Base-by-base conservation (phyloP, 2,888 invertebrate species). In the Stenichneumon culpator region DNA sequence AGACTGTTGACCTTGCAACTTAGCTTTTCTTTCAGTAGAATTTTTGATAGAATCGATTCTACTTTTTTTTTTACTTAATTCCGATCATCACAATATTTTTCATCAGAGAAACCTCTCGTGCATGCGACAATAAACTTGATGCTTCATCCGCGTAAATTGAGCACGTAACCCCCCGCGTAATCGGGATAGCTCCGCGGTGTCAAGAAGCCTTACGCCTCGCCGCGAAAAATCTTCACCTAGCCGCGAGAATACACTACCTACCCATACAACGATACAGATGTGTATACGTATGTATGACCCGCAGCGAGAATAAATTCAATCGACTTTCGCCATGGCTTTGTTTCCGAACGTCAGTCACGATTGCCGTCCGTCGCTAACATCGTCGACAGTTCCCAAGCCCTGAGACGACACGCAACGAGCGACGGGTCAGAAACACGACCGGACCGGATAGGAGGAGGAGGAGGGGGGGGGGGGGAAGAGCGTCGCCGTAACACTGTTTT, bases 291-390 rank as follows among this genome's bases (percentile, higher is more conserved):
- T 9, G 36, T 7, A 9, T 2, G 54, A 9, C 54, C 11, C 9
- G 6, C 16, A 63, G 36, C 36, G 28, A 28, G 25, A 32, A 3
- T 50, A 36, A 6, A 72, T 72, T 32, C 32, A 54, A 72, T 72
- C 36, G 70, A 72, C 52, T 65, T 54, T 77, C n/a, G 36, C 65
- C 19, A 16, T 19, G 22, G 22, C 67, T 68, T 54, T 77, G 67
- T 77, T 77, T 68, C 25, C 39, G 44, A 67, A 67, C 36, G 22
- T 54, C 52, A 54, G 14, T 22, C 67, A 67, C 75, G 75, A 77
- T 77, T 67, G 52, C 22, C 22, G 75, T 14, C 67, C 36, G 77
- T 77, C 77, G 25, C 44, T 68, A 54, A 6, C 67, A 25, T 28
- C 25, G 54, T 36, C 22, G 22, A 25, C 67, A 39, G 65, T 65